A percentile compares a stretch with the other conserved stretches of the same genome.
These are phyloP conservation scores for Cryptoleucopteryx plumbea DNA, from an alignment of 2,113 vertebrate genomes.

Conservation along the genomic window DNA sequence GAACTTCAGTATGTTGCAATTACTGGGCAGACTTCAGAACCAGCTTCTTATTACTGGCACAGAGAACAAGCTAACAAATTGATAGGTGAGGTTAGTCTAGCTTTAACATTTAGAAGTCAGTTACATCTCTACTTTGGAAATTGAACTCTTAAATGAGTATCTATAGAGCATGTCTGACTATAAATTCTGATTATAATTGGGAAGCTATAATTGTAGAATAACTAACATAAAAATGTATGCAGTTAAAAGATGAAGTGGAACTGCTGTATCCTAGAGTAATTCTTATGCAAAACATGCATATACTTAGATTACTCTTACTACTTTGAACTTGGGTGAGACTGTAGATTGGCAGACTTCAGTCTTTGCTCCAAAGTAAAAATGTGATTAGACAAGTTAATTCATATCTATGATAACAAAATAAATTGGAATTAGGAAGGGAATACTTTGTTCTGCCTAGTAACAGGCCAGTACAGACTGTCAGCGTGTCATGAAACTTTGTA, in stretches of 20 bases:
- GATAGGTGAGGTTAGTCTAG: not conserved
- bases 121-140: not conserved
- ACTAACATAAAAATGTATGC: not conserved
- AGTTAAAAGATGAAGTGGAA: not conserved
- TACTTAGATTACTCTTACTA: not conserved
- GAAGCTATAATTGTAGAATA: not conserved
- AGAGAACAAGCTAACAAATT: not conserved
- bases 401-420: not conserved
- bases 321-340: not conserved
- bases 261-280: not conserved
- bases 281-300: not conserved
- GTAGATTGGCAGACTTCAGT: not conserved
- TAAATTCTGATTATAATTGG: not conserved
- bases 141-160: not conserved
- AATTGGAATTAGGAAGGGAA: not conserved
- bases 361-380: not conserved
- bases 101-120: rapidly evolving
- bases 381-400: not conserved
- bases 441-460: not conserved
- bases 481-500: not conserved
- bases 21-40: not conserved
- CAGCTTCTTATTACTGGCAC: not conserved
- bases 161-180: not conserved
- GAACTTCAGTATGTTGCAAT: slow-evolving; percentile 31
- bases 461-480: not conserved